Conservation (phyloP, 2,797 vertebrate species). For the Cryptoprocta ferox region DNA sequence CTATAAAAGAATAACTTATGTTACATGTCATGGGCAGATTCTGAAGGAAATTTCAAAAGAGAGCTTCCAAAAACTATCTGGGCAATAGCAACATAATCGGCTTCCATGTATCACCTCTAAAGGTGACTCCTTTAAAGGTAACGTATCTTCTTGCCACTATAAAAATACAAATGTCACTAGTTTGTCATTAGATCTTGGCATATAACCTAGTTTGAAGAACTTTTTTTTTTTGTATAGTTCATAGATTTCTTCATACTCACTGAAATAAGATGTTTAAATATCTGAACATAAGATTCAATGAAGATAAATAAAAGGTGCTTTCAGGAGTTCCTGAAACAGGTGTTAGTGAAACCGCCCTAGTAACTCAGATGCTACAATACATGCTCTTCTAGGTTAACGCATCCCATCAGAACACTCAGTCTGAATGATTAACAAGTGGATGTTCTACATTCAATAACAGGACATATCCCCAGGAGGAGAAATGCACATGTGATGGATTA, state of each 20-base stretch:
- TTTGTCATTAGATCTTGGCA: conserved; percentile 12
- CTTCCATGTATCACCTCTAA: neutral
- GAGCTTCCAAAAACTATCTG: neutral
- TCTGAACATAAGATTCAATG: neutral
- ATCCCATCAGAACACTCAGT: neutral
- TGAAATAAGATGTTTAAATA: conserved; percentile 51
- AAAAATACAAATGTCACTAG: conserved; percentile 32
- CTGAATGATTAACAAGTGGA: neutral
- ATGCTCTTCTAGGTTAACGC: neutral
- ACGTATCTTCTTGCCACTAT: neutral
- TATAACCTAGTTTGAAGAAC: neutral
- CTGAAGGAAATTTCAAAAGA: neutral
- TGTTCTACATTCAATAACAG: neutral
- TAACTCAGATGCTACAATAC: neutral
- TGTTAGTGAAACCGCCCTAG: neutral
- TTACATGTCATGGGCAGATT: neutral
- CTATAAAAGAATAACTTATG: neutral
- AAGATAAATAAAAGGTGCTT: conserved; percentile 19
- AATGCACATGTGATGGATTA: neutral
- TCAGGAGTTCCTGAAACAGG: neutral
- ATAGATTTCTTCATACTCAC: neutral
- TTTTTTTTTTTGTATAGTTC: neutral
- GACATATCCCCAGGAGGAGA: neutral
- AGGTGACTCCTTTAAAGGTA: neutral
- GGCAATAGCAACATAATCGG: neutral